phyloP scores from a whole-genome alignment of 2,888 invertebrate species.

The Sialis lutaria region DNA sequence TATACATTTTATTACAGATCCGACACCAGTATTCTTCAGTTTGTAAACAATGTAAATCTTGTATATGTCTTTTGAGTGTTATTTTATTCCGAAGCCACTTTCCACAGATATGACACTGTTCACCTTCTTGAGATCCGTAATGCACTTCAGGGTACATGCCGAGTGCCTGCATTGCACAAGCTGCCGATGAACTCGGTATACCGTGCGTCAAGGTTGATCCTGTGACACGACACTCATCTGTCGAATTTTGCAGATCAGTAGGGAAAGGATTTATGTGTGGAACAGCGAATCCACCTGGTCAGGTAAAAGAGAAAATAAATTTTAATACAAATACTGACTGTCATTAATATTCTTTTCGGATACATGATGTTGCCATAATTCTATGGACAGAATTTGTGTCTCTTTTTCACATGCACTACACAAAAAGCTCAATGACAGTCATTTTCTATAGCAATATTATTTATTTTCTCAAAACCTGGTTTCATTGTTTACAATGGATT shows the following conservation, averaged over 20 bases:
- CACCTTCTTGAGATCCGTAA: slow-evolving; percentile 8
- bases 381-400: not conserved
- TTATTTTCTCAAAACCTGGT: not conserved
- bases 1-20: slow-evolving; percentile 18
- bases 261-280: not conserved
- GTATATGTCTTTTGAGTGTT: slow-evolving; percentile 18
- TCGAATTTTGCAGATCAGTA: not conserved
- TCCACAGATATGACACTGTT: slow-evolving; percentile 19
- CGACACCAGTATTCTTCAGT: slow-evolving; percentile 18
- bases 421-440: not conserved
- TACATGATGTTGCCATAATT: too few relatives aligned
- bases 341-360: not conserved
- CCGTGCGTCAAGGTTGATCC: not conserved
- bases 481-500: not conserved
- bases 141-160: not conserved
- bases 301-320: slow-evolving; percentile 2
- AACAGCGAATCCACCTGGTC: slow-evolving; percentile 1
- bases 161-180: not conserved
- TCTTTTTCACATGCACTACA: not conserved
- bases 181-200: not conserved
- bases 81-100: slow-evolving; percentile 19
- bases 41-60: slow-evolving; percentile 19
- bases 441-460: not conserved
- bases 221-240: not conserved
- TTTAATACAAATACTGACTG: not conserved